Evolutionary conservation across 2,888 invertebrate species (phyloP), one percentile per base, ranked within the genome.

Genomic region (Octonoba sinensis): DNA sequence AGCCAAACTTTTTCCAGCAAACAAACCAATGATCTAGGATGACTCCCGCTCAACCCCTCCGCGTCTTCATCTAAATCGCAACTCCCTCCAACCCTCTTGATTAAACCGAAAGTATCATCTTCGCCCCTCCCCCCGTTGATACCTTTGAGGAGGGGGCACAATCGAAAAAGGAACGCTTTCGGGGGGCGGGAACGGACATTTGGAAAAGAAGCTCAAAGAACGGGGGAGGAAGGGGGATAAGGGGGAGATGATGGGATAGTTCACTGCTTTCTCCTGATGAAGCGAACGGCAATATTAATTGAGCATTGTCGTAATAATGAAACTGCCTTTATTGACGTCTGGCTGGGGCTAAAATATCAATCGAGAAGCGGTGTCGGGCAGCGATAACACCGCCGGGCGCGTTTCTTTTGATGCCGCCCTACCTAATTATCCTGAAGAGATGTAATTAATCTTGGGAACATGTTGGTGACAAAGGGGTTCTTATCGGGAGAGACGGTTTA

Each of bases 401-500:
- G 67, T 81, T 73, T 81, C 74, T 81, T 73, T 81, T 70, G 73
- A 81, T 81, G 81, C 74, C 71, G 70, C 69, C 71, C 71, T 73
- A 82, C 75, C 82, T 82, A 82, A 82, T 82, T 82, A 82, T 82
- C 82, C 82, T 82, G 82, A 82, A 82, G 82, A 82, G 82, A 82
- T 82, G 82, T 82, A 82, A 82, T 82, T 82, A 82, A 82, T 82
- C 82, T 82, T 82, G 73, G 82, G 82, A 82, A 82, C 82, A 82
- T 82, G 82, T 75, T 75, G 82, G 82, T 82, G 82, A 82, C 82
- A 82, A 82, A 82, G 73, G 75, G 82, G 75, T 82, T 82, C 82
- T 82, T 82, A 82, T 82, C 82, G 70, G 75, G 56, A 71, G 75
- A 71, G 75, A 75, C 75, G 75, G 75, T 82, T 82, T 82, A 85